Percentiles rank a stretch among this genome's conserved stretches.
phyloP scores from a whole-genome alignment of 2,113 vertebrate species.

The Lathamus discolor region DNA sequence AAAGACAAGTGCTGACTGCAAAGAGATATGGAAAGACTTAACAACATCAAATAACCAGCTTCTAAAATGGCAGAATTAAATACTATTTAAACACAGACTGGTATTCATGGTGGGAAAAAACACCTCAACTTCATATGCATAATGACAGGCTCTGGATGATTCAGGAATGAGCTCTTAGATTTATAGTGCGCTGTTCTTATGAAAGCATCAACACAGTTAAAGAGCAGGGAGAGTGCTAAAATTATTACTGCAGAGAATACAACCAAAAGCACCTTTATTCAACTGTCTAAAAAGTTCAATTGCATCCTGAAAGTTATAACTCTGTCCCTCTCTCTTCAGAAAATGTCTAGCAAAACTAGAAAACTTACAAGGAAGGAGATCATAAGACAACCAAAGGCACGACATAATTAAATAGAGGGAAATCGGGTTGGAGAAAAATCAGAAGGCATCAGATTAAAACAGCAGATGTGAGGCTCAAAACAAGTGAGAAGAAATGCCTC shows the following conservation, averaged over 20 bases:
- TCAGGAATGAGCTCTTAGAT: background rate
- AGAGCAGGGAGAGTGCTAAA: background rate
- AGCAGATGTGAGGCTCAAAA: background rate
- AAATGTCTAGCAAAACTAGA: background rate
- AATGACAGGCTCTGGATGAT: background rate
- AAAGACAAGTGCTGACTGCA: background rate
- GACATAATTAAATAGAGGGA: background rate
- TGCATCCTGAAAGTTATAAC: background rate
- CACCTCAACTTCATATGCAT: background rate
- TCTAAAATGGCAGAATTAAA: background rate
- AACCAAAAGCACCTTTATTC: background rate
- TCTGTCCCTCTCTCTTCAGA: background rate
- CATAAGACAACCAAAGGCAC: background rate
- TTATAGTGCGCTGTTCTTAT: background rate
- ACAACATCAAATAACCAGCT: background rate
- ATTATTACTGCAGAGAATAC: background rate
- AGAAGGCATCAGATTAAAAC: background rate
- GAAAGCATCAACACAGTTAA: background rate
- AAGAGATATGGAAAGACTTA: background rate
- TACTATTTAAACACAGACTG: background rate
- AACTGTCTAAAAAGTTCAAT: background rate
- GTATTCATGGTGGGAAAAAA: background rate
- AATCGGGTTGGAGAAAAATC: background rate
- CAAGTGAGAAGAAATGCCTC: background rate
- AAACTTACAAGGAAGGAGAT: background rate